Evolutionary conservation across 2,113 vertebrate species (phyloP).

Genomic region (Elephas maximus): DNA sequence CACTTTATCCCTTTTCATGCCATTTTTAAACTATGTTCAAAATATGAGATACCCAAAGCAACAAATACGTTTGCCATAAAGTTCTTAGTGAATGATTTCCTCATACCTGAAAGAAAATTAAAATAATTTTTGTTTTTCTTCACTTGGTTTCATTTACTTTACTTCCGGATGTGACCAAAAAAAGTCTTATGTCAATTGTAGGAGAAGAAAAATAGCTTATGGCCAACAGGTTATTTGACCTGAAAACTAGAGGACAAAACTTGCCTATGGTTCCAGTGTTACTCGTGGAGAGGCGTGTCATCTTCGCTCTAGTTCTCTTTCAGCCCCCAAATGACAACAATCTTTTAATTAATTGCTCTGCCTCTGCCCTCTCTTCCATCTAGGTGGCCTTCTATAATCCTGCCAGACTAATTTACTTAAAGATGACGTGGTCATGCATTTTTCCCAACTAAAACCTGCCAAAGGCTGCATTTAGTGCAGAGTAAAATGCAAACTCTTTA

Average conservation of each 20-base stretch:
- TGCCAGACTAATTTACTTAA: slow-evolving; percentile 55
- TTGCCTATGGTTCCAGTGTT: slow-evolving; percentile 36
- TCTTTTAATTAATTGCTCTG: background rate
- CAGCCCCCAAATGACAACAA: background rate
- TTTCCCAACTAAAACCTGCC: background rate
- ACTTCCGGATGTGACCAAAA: background rate
- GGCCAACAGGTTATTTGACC: background rate
- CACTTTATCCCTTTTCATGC: background rate
- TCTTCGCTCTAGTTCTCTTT: background rate
- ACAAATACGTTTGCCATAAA: background rate
- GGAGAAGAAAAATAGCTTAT: background rate
- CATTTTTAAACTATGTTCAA: background rate
- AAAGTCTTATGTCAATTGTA: background rate
- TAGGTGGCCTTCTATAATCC: background rate
- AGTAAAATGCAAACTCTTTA: background rate
- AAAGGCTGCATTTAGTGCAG: background rate
- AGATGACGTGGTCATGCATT: background rate
- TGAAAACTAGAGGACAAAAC: background rate
- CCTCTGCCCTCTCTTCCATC: slow-evolving; percentile 10
- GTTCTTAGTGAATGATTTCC: slow-evolving; percentile 23
- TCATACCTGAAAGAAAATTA: slow-evolving; percentile 40
- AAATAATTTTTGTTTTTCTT: slow-evolving; percentile 3
- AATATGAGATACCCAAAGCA: background rate
- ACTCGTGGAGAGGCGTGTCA: background rate
- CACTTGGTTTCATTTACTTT: slow-evolving; percentile 19